These are phyloP conservation scores for Alosa sapidissima DNA, from an alignment of 2,797 vertebrate species.

Conservation along the genomic window DNA sequence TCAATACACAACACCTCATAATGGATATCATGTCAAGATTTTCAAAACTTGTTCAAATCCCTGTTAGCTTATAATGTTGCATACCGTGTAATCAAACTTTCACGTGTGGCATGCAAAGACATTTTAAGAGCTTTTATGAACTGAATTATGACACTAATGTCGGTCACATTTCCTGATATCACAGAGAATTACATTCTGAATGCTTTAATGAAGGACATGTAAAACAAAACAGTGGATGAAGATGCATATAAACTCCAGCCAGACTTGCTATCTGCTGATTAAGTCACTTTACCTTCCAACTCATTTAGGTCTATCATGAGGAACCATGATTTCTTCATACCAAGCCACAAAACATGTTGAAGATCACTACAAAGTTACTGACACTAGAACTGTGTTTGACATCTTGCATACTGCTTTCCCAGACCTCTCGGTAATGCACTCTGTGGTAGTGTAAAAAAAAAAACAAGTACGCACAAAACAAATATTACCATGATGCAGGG, in stretches of 20 bases:
- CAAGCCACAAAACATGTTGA: neutral
- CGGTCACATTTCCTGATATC: neutral
- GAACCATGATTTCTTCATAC: neutral
- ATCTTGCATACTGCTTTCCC: neutral
- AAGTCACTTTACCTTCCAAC: neutral
- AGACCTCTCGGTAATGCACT: neutral
- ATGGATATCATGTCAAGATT: conserved; percentile 12
- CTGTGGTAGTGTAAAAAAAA: conserved; percentile 11
- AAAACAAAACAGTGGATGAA: neutral
- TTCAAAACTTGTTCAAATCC: neutral
- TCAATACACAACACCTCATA: neutral
- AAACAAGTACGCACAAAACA: neutral
- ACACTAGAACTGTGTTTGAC: neutral
- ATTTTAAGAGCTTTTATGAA: neutral
- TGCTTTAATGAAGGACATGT: neutral
- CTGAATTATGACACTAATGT: neutral
- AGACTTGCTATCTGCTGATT: neutral
- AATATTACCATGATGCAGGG: neutral
- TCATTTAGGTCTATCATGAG: neutral
- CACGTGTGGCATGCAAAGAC: neutral
- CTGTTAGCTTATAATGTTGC: conserved; percentile 6
- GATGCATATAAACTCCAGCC: neutral
- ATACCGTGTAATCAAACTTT: neutral
- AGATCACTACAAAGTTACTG: neutral
- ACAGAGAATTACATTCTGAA: conserved; percentile 6